phyloP scores from a whole-genome alignment of 1,140 invertebrate genomes.

The Bacillus rossius region DNA sequence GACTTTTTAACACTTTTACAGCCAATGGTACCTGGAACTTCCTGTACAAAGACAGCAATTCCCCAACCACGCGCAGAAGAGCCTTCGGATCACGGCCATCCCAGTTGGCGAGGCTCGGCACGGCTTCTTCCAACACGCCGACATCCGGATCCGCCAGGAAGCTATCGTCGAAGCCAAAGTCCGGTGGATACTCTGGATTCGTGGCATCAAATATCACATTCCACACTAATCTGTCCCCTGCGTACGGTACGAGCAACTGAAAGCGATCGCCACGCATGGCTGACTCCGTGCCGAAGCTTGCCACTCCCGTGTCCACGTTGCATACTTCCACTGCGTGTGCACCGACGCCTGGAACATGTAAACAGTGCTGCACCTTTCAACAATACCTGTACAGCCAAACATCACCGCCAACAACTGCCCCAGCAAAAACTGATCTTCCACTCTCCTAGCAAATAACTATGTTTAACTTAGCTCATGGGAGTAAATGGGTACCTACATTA shows the following conservation, averaged over 20 bases:
- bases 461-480: no score
- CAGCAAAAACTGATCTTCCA: no score
- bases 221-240: slow-evolving; percentile 35
- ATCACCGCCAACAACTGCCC: no score
- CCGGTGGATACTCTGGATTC: slow-evolving; percentile 38
- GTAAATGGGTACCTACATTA: no score
- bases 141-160: slow-evolving; percentile 48
- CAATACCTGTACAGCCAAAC: no score
- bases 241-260: slow-evolving; percentile 39
- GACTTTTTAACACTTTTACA: no score
- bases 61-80: slow-evolving; percentile 47
- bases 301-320: no score
- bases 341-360: no score
- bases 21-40: slow-evolving; percentile 43
- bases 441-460: no score
- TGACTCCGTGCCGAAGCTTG: no score
- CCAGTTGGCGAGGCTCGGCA: slow-evolving; percentile 53
- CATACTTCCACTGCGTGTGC: no score
- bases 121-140: slow-evolving; percentile 39
- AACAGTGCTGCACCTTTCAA: no score
- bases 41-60: slow-evolving; percentile 49
- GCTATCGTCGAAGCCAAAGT: slow-evolving; percentile 47
- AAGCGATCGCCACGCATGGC: slow-evolving; percentile 33
- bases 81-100: slow-evolving; percentile 45
- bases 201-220: slow-evolving; percentile 38